Conservation (phyloP, 1,140 invertebrate genomes). For the Charaxes varanes region DNA sequence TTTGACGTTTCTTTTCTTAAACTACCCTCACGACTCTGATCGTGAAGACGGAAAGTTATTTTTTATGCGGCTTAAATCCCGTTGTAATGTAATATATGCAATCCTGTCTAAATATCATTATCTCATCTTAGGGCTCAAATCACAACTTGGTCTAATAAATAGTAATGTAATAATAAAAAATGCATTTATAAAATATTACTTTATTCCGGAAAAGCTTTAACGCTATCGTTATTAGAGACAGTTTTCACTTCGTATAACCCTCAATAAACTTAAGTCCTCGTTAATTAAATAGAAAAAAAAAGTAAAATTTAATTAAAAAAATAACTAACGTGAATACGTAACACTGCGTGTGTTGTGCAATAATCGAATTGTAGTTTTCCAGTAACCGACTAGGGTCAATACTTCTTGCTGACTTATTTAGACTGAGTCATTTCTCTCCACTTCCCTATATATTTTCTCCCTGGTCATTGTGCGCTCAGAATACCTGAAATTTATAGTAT, state of each 20-base stretch:
- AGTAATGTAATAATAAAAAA: too few species aligned
- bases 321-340: slow-evolving; percentile 34
- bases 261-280: slow-evolving; percentile 18
- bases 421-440: slow-evolving; percentile 34
- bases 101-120: too few species aligned
- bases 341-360: slow-evolving; percentile 67
- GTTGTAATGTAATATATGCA: too few species aligned
- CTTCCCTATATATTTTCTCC: slow-evolving; percentile 18
- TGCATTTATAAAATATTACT: too few species aligned
- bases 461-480: slow-evolving; percentile 29
- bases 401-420: slow-evolving; percentile 59
- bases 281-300: slow-evolving; percentile 22
- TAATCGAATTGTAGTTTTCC: slow-evolving; percentile 56
- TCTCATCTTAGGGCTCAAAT: too few species aligned
- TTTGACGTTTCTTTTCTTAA: too few species aligned
- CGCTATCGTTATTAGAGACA: slow-evolving; percentile 6
- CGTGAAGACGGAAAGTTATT: too few species aligned
- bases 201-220: too few species aligned
- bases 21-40: too few species aligned
- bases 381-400: slow-evolving; percentile 38
- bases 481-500: slow-evolving; percentile 21
- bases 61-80: too few species aligned
- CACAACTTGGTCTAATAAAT: too few species aligned
- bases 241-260: slow-evolving; percentile 11
- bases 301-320: slow-evolving; percentile 24